Evolutionary conservation across 2,113 vertebrate species (phyloP).

Genomic region (Lepisosteus osseus): DNA sequence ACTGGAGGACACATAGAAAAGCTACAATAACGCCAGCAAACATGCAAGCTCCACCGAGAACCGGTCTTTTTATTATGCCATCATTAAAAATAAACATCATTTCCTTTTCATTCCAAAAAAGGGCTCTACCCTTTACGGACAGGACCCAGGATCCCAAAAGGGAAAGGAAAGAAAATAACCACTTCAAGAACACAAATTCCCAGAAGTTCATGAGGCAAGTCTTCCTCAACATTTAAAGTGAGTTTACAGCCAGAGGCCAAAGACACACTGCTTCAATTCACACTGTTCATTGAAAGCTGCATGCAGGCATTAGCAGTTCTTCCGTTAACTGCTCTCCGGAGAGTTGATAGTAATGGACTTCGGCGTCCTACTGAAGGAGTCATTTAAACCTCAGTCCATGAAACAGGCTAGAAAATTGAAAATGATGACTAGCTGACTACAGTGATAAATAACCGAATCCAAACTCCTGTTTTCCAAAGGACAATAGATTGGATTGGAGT

Average conservation of each 20-base stretch:
- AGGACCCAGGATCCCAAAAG: no score
- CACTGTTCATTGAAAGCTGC: not conserved
- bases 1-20: no score
- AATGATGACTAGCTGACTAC: constrained; percentile 33
- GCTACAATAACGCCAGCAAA: no score
- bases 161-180: no score
- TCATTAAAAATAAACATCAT: no score
- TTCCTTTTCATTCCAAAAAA: no score
- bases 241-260: not conserved
- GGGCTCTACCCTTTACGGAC: no score
- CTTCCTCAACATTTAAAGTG: not conserved
- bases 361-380: constrained; percentile 27
- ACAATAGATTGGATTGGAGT: constrained; percentile 31
- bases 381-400: constrained; percentile 39
- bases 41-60: no score
- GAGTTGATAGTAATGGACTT: constrained; percentile 42
- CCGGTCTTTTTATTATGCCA: no score
- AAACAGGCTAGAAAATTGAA: constrained; percentile 40
- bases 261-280: not conserved
- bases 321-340: constrained; percentile 24
- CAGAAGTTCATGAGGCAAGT: not conserved
- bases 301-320: not conserved
- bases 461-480: constrained; percentile 19
- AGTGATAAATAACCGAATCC: constrained; percentile 44
- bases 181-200: no score